Conservation (phyloP, 2,113 vertebrate species). For the Odocoileus virginianus region DNA sequence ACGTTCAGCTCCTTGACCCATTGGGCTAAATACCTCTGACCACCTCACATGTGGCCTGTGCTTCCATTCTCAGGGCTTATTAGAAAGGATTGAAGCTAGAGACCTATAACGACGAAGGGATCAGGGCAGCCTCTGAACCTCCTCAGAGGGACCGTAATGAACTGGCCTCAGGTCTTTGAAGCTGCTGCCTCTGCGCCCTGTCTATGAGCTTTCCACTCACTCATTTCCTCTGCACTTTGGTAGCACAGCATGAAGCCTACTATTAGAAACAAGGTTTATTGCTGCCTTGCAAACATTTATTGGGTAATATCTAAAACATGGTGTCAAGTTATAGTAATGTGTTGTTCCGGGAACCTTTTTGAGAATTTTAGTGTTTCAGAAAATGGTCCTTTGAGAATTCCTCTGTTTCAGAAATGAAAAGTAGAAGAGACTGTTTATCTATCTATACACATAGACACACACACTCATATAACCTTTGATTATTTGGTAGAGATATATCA, state of each 20-base stretch:
- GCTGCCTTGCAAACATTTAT: constrained; percentile 79
- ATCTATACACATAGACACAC: neutral
- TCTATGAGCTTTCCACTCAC: constrained; percentile 48
- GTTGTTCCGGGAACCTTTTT: constrained; percentile 73
- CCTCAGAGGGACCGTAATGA: constrained; percentile 1
- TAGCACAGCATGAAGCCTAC: constrained; percentile 68
- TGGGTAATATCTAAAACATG: constrained; percentile 74
- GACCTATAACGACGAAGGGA: neutral
- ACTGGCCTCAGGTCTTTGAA: neutral
- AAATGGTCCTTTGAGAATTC: constrained; percentile 76
- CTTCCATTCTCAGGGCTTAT: neutral
- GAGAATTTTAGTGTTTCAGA: constrained; percentile 65
- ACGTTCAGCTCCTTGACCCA: neutral
- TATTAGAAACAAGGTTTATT: constrained; percentile 77
- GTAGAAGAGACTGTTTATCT: constrained; percentile 25
- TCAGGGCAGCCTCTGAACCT: neutral
- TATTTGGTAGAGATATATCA: constrained; percentile 52
- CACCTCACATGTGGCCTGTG: neutral
- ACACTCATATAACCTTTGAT: constrained; percentile 15
- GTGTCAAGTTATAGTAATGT: constrained; percentile 79
- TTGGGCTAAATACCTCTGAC: neutral
- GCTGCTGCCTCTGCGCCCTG: neutral
- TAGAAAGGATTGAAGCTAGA: neutral
- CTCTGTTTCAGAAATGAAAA: constrained; percentile 75
- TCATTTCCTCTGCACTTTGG: constrained; percentile 76